A percentile compares a stretch with the other conserved stretches of the same genome.
Evolutionary conservation across 2,797 vertebrate genomes (phyloP).

Genomic region (Halcyon chelicuti): DNA sequence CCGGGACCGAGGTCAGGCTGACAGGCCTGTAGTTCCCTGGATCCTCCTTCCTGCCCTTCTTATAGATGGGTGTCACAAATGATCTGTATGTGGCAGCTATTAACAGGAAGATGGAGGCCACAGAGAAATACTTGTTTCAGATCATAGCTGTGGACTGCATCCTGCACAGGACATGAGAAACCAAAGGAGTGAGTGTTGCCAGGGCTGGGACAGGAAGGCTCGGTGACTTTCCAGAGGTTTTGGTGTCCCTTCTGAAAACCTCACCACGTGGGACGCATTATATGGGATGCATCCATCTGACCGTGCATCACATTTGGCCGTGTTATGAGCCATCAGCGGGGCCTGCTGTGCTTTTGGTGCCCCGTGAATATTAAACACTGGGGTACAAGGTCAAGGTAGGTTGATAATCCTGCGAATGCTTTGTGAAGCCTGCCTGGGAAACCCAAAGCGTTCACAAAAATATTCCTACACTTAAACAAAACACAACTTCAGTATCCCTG

Average conservation of each 20-base stretch:
- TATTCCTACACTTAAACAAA: background rate
- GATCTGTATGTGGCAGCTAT: background rate
- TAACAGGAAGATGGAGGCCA: background rate
- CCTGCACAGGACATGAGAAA: background rate
- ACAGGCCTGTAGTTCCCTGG: too few species aligned
- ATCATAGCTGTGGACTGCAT: background rate
- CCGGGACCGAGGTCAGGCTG: too few species aligned
- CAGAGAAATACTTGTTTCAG: background rate
- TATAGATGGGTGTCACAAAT: too few species aligned
- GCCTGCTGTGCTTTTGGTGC: background rate
- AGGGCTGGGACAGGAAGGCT: background rate
- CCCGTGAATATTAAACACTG: background rate
- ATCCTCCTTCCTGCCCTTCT: too few species aligned
- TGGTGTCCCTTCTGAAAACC: background rate
- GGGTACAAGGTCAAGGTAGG: background rate
- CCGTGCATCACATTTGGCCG: background rate
- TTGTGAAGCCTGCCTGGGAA: background rate
- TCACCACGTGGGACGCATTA: background rate
- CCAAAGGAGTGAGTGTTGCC: background rate
- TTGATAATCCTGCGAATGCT: background rate
- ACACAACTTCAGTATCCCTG: background rate
- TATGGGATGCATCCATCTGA: background rate
- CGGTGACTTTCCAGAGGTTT: background rate
- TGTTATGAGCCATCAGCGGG: rapidly evolving
- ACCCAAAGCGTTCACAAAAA: background rate